Percentiles rank a stretch among this genome's conserved stretches.
These are phyloP conservation scores for Scolopax rusticola DNA, from an alignment of 2,797 vertebrate species.

Conservation along the genomic window DNA sequence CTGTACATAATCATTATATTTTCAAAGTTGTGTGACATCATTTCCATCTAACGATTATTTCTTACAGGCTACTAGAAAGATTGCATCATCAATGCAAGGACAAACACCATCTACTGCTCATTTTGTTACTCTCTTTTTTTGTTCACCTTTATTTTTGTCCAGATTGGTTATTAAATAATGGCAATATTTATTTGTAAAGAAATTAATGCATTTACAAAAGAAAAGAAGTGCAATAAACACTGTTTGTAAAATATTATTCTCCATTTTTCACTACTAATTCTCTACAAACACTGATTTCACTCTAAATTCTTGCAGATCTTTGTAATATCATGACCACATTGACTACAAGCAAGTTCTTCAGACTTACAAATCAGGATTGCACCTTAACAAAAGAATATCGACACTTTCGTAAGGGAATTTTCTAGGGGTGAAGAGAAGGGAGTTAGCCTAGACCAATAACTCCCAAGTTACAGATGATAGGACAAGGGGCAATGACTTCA, in stretches of 20 bases:
- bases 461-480: too few species aligned
- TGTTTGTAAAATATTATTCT: neutral
- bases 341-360: neutral
- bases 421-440: neutral
- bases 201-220: neutral
- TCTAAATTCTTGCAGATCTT: neutral
- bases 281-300: neutral
- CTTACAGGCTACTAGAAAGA: neutral
- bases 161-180: neutral
- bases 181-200: neutral
- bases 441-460: neutral
- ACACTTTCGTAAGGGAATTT: neutral
- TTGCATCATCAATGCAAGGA: neutral
- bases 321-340: accelerated
- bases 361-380: neutral
- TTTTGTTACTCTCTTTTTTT: neutral
- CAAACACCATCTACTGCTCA: neutral
- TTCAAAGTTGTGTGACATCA: neutral
- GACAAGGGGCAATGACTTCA: too few species aligned
- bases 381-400: neutral
- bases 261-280: neutral
- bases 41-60: neutral
- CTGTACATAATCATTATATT: neutral
- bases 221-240: neutral
- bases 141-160: neutral